These are phyloP conservation scores for Parauchenoglanis ngamensis DNA, from an alignment of 2,797 vertebrate genomes.

Conservation along the genomic window DNA sequence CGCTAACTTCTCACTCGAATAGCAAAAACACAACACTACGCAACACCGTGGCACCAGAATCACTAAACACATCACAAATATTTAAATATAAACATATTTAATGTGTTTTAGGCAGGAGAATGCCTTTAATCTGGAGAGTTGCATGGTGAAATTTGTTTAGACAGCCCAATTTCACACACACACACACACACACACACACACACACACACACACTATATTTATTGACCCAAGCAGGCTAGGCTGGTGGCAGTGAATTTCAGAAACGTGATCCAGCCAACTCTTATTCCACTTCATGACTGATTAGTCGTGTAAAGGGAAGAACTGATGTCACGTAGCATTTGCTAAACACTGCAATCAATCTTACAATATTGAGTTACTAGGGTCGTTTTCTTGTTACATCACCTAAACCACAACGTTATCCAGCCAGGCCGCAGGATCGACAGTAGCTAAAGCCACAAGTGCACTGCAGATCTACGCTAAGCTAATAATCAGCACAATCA, in stretches of 20 bases:
- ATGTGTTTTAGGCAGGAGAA: not conserved
- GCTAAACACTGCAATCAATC: not conserved
- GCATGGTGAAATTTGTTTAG: not conserved
- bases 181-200: slow-evolving; percentile 25
- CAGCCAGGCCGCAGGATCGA: not conserved
- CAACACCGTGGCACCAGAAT: not conserved
- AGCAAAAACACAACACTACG: not conserved
- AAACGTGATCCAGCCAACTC: not conserved
- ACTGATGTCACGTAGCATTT: not conserved
- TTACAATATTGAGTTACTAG: not conserved
- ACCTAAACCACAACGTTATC: not conserved
- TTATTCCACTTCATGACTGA: not conserved
- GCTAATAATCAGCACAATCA: slow-evolving; percentile 27
- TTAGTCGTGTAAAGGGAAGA: not conserved
- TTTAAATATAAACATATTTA: not conserved
- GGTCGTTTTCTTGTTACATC: not conserved
- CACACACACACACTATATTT: slow-evolving; percentile 15
- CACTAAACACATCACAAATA: not conserved
- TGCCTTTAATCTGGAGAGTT: not conserved
- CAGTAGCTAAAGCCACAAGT: slow-evolving; percentile 17
- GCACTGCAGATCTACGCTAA: not conserved
- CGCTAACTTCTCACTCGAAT: not conserved
- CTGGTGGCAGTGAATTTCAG: slow-evolving; percentile 1
- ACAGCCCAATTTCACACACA: not conserved
- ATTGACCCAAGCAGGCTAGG: not conserved